Conservation (phyloP, 2,113 vertebrate genomes). For the Leptosomus discolor region DNA sequence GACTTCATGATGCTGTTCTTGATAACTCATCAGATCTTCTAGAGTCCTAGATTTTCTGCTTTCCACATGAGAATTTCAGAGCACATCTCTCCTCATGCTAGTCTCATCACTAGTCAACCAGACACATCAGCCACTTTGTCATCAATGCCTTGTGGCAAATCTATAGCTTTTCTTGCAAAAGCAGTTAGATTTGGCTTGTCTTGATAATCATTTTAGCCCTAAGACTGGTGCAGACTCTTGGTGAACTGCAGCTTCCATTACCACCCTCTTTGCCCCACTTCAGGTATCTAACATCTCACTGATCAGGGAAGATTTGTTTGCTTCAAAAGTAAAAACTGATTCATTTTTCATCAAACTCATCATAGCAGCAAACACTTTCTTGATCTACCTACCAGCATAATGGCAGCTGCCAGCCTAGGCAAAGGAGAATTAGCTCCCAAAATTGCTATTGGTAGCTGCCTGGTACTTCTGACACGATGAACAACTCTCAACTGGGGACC, state of each 20-base stretch:
- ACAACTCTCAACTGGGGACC: neutral
- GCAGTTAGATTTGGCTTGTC: neutral
- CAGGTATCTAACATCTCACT: neutral
- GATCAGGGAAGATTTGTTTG: neutral
- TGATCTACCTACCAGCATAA: neutral
- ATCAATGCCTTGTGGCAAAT: neutral
- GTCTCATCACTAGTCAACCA: neutral
- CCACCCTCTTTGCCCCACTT: neutral
- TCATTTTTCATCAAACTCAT: neutral
- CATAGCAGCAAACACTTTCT: neutral
- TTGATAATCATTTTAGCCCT: neutral
- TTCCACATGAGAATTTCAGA: neutral
- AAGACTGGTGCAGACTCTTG: neutral
- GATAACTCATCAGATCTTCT: neutral
- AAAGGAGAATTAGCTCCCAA: neutral
- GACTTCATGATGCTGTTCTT: neutral
- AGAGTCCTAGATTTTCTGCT: neutral
- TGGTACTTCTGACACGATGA: neutral
- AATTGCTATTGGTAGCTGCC: neutral
- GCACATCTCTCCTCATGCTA: neutral
- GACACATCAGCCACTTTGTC: neutral
- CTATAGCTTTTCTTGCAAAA: neutral
- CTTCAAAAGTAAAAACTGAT: neutral
- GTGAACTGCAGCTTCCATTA: neutral
- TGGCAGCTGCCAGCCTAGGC: neutral